A percentile compares a stretch with the other conserved stretches of the same genome.
Conservation (phyloP, 2,888 invertebrate species). For the Slavum lentiscoides region DNA sequence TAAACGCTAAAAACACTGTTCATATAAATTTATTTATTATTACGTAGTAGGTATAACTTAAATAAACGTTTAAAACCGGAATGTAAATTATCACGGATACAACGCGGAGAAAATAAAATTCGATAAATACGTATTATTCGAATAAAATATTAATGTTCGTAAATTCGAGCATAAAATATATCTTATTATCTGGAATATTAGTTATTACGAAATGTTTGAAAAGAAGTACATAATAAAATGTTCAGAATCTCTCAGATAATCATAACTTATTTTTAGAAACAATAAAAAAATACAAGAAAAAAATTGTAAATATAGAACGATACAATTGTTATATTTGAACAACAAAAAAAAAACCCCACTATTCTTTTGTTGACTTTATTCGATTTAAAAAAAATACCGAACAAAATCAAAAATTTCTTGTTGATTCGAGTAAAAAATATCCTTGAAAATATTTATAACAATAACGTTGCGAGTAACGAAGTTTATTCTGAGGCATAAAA, state of each 20-base stretch:
- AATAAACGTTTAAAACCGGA: too few species aligned
- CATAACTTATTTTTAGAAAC: not conserved
- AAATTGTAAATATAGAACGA: not conserved
- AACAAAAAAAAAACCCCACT: too few species aligned
- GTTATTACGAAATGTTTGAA: not conserved
- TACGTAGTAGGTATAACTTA: too few species aligned
- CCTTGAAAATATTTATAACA: constrained; percentile 7
- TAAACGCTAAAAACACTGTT: too few species aligned
- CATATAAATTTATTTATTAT: too few species aligned
- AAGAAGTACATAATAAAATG: not conserved
- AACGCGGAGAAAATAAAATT: too few species aligned
- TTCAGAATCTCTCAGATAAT: not conserved
- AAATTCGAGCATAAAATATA: too few species aligned
- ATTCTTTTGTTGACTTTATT: not conserved
- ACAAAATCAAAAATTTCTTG: not conserved
- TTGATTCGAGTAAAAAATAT: not conserved
- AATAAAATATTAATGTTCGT: too few species aligned
- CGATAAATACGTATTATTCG: too few species aligned
- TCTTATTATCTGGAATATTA: too few species aligned
- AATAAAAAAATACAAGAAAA: not conserved
- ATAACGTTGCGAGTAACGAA: not conserved
- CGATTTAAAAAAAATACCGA: not conserved
- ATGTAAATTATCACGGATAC: too few species aligned
- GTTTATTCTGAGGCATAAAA: not conserved
- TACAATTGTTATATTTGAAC: not conserved